phyloP scores from a whole-genome alignment of 2,888 invertebrate species.

The Brachyopa scutellaris region DNA sequence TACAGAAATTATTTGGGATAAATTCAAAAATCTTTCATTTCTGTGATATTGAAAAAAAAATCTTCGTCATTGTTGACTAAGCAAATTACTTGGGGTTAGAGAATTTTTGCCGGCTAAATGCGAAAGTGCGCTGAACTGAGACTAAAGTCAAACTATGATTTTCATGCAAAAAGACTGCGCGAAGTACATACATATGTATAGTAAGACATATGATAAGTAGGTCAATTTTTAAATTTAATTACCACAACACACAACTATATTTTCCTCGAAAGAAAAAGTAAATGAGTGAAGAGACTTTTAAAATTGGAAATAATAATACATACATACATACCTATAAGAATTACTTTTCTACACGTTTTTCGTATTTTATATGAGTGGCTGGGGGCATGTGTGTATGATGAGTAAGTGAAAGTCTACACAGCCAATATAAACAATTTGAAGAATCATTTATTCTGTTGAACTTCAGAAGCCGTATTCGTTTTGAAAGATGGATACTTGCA shows the following conservation, averaged over 20 bases:
- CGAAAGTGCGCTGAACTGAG: slow-evolving; percentile 67
- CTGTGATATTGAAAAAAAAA: too few species aligned
- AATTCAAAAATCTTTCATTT: slow-evolving; percentile 59
- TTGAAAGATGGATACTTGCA: too few species aligned
- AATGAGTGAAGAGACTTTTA: too few species aligned
- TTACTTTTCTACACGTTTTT: not conserved
- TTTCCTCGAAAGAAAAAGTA: too few species aligned
- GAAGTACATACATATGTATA: not conserved
- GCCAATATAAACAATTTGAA: slow-evolving; percentile 30
- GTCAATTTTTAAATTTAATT: too few species aligned
- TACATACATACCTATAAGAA: too few species aligned
- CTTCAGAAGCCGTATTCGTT: too few species aligned
- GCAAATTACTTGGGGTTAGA: too few species aligned
- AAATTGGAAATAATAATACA: not conserved
- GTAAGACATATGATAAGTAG: too few species aligned
- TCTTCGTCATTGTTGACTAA: too few species aligned
- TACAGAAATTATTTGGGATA: slow-evolving; percentile 57
- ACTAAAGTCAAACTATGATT: slow-evolving; percentile 25
- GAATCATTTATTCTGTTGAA: too few species aligned
- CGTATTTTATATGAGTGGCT: not conserved
- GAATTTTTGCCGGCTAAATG: slow-evolving; percentile 52
- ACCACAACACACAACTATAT: too few species aligned
- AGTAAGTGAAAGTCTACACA: slow-evolving; percentile 9
- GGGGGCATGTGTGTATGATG: not conserved
- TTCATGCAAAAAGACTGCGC: not conserved